These are phyloP conservation scores for Melolontha melolontha DNA, from an alignment of 2,888 invertebrate genomes.

Conservation along the genomic window DNA sequence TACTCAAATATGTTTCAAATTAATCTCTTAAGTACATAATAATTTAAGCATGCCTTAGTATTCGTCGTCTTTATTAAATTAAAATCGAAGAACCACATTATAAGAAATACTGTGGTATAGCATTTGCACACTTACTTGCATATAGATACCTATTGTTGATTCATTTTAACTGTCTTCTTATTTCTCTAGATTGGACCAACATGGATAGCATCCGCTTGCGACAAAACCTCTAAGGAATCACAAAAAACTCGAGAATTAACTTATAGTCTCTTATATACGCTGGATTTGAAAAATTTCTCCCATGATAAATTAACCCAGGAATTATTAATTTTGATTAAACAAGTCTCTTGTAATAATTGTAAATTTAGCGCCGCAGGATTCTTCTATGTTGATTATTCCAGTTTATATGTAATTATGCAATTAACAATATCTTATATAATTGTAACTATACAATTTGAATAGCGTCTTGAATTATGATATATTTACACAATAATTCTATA, in stretches of 20 bases:
- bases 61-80: too few species aligned
- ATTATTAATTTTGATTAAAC: conserved; percentile 12
- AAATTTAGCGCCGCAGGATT: conserved; percentile 26
- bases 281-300: not conserved
- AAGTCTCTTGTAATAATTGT: conserved; percentile 1
- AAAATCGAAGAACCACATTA: too few species aligned
- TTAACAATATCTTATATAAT: conserved; percentile 18
- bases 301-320: not conserved
- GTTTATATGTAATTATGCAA: conserved; percentile 25
- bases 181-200: conserved; percentile 20
- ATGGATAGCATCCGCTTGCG: conserved; percentile 26
- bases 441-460: conserved; percentile 10
- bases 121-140: too few species aligned
- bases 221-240: conserved; percentile 19
- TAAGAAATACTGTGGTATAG: too few species aligned
- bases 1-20: too few species aligned
- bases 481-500: too few species aligned
- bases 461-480: too few species aligned
- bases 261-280: conserved; percentile 1
- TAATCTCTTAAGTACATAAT: too few species aligned
- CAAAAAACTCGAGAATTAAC: conserved; percentile 13
- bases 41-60: too few species aligned
- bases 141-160: too few species aligned
- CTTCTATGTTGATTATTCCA: conserved; percentile 15
- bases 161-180: too few species aligned